phyloP scores from a whole-genome alignment of 2,113 vertebrate genomes.

The Oryctolagus cuniculus region DNA sequence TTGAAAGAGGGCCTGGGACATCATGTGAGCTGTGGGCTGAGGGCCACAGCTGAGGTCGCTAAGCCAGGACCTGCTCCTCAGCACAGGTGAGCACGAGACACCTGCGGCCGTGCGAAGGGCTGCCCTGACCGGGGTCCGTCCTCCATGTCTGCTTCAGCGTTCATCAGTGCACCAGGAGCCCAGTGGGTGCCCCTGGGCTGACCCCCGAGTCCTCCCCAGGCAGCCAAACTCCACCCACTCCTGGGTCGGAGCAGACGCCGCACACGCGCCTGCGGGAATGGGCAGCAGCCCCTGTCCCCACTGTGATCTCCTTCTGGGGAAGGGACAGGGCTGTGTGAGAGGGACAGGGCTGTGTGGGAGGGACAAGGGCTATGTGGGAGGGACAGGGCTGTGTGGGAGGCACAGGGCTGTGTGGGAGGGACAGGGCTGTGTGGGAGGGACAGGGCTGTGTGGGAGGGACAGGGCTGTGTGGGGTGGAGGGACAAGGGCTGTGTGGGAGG shows the following conservation, averaged over 20 bases:
- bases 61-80: neutral
- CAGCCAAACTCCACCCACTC: neutral
- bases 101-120: neutral
- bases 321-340: too few species aligned
- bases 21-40: neutral
- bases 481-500: too few species aligned
- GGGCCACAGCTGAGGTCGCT: neutral
- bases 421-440: too few species aligned
- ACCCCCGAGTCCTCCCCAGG: neutral
- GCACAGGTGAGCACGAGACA: conserved; percentile 14
- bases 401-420: too few species aligned
- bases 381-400: too few species aligned
- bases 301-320: neutral
- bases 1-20: neutral
- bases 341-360: neutral
- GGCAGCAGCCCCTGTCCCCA: too few species aligned
- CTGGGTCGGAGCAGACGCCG: neutral
- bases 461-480: too few species aligned
- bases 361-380: neutral
- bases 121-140: neutral
- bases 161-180: neutral
- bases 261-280: accelerated
- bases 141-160: conserved; percentile 49
- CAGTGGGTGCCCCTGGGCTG: neutral
- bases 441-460: too few species aligned